Base-by-base conservation (phyloP, 2,888 invertebrate species). In the Chesias legatella region DNA sequence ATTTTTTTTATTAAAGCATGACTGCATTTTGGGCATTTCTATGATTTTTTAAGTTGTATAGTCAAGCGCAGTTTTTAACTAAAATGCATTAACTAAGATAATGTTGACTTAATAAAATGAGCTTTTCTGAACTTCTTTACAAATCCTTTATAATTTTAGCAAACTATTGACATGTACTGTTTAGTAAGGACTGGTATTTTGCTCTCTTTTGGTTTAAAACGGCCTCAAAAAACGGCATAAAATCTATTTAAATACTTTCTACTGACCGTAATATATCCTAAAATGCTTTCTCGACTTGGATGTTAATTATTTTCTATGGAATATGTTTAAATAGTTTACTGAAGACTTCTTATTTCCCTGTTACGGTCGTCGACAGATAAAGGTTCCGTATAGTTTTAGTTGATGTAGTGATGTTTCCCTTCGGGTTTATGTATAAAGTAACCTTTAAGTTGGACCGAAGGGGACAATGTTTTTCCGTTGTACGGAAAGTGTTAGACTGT, bases 401-500 rank as follows among this genome's bases (percentile, higher is more conserved):
- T 52, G 72, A 67, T 60, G 67, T 70, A 67, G 65, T 67, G 63
- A 63, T 66, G 68, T 64, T 75, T 78, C 79, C 79, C 79, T 79
- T 70, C 76, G 78, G 53, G 41, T 52, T 63, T 63, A 35, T 79
- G 82, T 86, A 83, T 62, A 83, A 82, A 79, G 69, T 79, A 68
- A 67, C 48, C 53, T 55, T 59, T 85, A 81, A 82, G 76, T 56
- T 67, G 58, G 53, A 58, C 63, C 76, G 73, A 63, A 73, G 83
- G 81, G 84, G 72, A 71, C 65, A 60, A 62, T 68, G 72, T 76
- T 83, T 85, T 86, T 86, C 86, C 88, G 88, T 86, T 85, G 85
- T 86, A 71, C 85, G 88, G 86, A 82, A 85, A 73, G 62, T 61
- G 65, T 82, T 88, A 85, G 86, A 88, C 88, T 88, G 88, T 85